Evolutionary conservation across 2,888 invertebrate genomes (phyloP), one percentile per base, ranked within the genome.

Genomic region (Aromia moschata): DNA sequence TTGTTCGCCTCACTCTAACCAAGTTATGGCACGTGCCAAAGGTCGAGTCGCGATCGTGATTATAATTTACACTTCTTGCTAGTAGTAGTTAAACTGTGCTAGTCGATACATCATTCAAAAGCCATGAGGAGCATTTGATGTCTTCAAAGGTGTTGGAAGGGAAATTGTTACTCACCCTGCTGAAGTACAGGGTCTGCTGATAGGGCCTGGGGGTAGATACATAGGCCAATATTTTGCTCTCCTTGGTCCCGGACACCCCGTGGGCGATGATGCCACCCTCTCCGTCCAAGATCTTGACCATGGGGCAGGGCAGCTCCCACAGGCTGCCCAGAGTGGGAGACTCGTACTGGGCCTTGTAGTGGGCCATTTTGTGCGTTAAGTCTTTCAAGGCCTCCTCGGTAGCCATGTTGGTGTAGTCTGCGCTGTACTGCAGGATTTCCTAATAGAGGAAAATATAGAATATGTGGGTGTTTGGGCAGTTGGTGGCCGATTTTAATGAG

Each of bases 121-220:
- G n/a, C n/a, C n/a, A n/a, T n/a, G n/a, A n/a, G n/a, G n/a, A n/a
- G n/a, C n/a, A n/a, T n/a, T n/a, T n/a, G n/a, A n/a, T n/a, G n/a
- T n/a, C n/a, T n/a, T n/a, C n/a, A n/a, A n/a, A n/a, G n/a, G n/a
- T n/a, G n/a, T n/a, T n/a, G n/a, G n/a, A n/a, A n/a, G n/a, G n/a
- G n/a, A n/a, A n/a, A n/a, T n/a, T n/a, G n/a, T n/a, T 25, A 83
- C 89, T 86, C 82, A 94, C 94, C 83, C 96, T 84, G 53, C 94
- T 94, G 73, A 97, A 89, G 79, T 94, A 97, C 63, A 96, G 86
- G 3, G 94, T 93, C 73, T 95, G 91, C 74, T 95, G 90, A 65
- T 89, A 84, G 1, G 92, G 88, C 69, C 91, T 91, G 75, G 94
- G 91, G 70, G 92, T 92, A 74, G 94, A 93, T 58, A 97, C 82